Base-by-base conservation (phyloP, 2,888 invertebrate genomes). In the Drosophila imparisetae region DNA sequence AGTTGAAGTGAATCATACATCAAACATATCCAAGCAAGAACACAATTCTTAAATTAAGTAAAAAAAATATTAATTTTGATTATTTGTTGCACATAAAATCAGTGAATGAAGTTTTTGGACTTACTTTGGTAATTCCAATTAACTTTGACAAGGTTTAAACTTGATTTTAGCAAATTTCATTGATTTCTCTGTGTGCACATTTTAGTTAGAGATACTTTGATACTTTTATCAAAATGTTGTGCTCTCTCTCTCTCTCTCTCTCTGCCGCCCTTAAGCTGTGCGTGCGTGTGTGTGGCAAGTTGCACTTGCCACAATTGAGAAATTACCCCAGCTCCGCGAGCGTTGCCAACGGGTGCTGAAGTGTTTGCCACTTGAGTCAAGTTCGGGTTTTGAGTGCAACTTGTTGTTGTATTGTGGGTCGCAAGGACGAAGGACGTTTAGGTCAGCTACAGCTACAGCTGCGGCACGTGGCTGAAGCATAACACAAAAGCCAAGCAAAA, bases 401-500 rank as follows among this genome's bases (percentile, higher is more conserved):
- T 70, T 63, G 72, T 53, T 67, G 55, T 38, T n/a, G 11, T 2
- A 34, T 21, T 52, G 62, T 50, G 42, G 60, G 36, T 49, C 27
- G 54, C n/a, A 27, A 49, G 54, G 7, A 57, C n/a, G 57, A 27
- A 49, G 49, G 49, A 54, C 36, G 30, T 54, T 38, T 27, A 48
- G 45, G 45, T 24, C 21, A 45, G 21, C 45, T 45, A 45, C 21
- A 42, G n/a, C 42, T 42, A 42, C 45, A 45, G 42, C 45, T 27
- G 27, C 24, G 82, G 72, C 86, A 85, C 90, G 90, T 83, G 86
- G 77, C 90, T 21, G 21, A 57, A 65, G 66, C 70, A 68, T 69
- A 45, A 74, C 53, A 81, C 64, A 71, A 81, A 77, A 77, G 89
- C 73, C 84, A 91, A 91, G 89, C 89, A 91, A 27, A 91, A 91